Evolutionary conservation across 1,140 invertebrate species (phyloP).

Genomic region (Cheumatopsyche charites): DNA sequence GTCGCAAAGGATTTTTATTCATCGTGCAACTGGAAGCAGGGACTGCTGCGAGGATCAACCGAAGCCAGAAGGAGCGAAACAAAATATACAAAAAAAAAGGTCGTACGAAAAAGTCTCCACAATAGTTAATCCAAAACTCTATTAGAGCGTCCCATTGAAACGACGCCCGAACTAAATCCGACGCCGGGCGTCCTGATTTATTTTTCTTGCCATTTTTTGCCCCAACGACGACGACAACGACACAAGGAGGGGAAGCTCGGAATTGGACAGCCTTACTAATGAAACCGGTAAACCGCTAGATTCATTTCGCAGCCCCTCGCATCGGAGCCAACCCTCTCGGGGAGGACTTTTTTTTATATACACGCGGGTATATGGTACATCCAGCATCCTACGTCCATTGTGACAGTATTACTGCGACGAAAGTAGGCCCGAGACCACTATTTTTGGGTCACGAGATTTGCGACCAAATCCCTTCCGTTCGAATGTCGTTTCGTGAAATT

Average conservation of each 20-base stretch:
- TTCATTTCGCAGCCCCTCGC: constrained; percentile 45
- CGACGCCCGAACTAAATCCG: constrained; percentile 45
- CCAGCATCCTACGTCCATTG: constrained; percentile 28
- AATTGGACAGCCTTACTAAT: constrained; percentile 50
- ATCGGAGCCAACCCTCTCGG: constrained; percentile 23
- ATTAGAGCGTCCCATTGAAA: constrained; percentile 48
- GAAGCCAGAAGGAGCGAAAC: not conserved
- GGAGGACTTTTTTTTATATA: constrained; percentile 43
- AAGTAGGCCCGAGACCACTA: constrained; percentile 26
- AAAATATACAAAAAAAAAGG: constrained; percentile 28
- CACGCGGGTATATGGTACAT: too few relatives aligned
- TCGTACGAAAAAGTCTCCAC: constrained; percentile 42
- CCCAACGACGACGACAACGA: constrained; percentile 27
- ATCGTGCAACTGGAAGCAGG: constrained; percentile 20
- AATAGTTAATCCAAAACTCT: constrained; percentile 49
- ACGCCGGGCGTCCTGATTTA: constrained; percentile 46
- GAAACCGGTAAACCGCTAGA: constrained; percentile 50
- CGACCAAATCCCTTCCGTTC: not conserved
- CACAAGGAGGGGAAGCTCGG: constrained; percentile 37
- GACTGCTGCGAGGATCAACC: not conserved
- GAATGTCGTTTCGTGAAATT: too few relatives aligned
- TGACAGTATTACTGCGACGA: constrained; percentile 28
- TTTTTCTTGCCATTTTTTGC: constrained; percentile 48
- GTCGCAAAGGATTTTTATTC: constrained; percentile 31
- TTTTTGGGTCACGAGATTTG: constrained; percentile 21